phyloP scores from a whole-genome alignment of 2,888 invertebrate genomes.

The Stenurella melanura region DNA sequence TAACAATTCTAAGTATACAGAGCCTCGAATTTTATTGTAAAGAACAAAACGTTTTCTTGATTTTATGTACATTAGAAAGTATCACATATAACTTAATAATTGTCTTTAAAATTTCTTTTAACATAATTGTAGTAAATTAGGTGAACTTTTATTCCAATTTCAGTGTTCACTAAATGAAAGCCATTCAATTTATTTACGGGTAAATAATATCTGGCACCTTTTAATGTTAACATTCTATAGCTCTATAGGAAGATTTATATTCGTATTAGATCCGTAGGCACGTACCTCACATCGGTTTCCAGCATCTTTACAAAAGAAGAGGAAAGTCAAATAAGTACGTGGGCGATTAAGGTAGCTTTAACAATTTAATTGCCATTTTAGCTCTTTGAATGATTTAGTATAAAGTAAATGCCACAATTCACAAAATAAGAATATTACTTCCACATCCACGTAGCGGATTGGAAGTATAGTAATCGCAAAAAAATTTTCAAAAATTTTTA shows the following conservation, averaged over 20 bases:
- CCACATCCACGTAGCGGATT: no score
- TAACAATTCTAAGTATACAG: background rate
- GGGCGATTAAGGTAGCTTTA: slow-evolving; percentile 36
- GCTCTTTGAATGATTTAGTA: slow-evolving; percentile 12
- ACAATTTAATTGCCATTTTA: slow-evolving; percentile 33
- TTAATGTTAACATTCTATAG: slow-evolving; percentile 6
- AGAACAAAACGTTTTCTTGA: no score
- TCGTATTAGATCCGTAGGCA: slow-evolving; percentile 34
- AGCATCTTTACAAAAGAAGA: slow-evolving; percentile 33
- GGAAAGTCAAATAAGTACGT: slow-evolving; percentile 37
- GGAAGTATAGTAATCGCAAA: no score
- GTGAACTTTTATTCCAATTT: background rate
- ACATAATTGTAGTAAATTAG: background rate
- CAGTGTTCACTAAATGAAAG: background rate
- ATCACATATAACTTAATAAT: background rate
- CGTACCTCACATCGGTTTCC: slow-evolving; percentile 29
- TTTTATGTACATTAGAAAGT: background rate
- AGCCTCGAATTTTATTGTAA: background rate
- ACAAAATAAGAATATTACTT: slow-evolving; percentile 1
- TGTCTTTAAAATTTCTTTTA: background rate
- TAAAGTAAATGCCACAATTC: background rate
- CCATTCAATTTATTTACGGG: background rate
- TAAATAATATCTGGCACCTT: background rate
- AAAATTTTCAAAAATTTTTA: no score
- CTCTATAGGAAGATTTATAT: slow-evolving; percentile 30